Evolutionary conservation across 2,797 vertebrate species (phyloP), one percentile per base, ranked within the genome.

Genomic region (Adelosebastes latens): DNA sequence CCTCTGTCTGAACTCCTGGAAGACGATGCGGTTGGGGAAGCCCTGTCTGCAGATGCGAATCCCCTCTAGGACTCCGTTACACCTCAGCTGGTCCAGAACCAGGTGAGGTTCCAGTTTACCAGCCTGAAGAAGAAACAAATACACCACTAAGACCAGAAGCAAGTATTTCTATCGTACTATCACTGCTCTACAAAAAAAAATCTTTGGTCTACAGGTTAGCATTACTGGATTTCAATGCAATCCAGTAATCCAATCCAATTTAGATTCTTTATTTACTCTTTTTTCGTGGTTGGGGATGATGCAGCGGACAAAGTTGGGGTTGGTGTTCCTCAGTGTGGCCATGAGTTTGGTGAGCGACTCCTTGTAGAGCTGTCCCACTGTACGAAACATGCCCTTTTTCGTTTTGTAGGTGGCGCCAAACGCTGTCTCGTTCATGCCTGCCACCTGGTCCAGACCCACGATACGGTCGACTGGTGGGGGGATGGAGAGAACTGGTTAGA

Each of bases 1-100:
- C 98, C 98, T 97, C 95, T 99, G 98, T 86, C 98, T 97, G 94
- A 99, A 99, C 93, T 99, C 98, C 95, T 99, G 98, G 96, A 99
- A 99, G 80, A 99, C 97, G 20, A 99, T 96, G 65, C 98, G 97
- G 90, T 99, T 99, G 78, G 98, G 98, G 93, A 99, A 99, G 25
- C 98, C 98, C 79, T 99, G 98, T 92, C 98, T 95, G 90, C 98
- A 99, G 94, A 99, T 99, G 5, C 98, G 97, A 83, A 99, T 99
- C 63, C 98, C 98, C 89, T 99, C 98, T 0, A 99, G 95, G 25
- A 99, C 98, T 16, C 98, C 98, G 2, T 99, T 99, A 92, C 98
- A 99, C 87, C 96, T 97, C 53, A 99, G 95, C 93, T 99, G 98
- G 61, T 99, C 98, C 29, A 99, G 96, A 80, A 99, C 98, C 84